phyloP scores from a whole-genome alignment of 1,140 invertebrate genomes.

The Solenopsis invicta region DNA sequence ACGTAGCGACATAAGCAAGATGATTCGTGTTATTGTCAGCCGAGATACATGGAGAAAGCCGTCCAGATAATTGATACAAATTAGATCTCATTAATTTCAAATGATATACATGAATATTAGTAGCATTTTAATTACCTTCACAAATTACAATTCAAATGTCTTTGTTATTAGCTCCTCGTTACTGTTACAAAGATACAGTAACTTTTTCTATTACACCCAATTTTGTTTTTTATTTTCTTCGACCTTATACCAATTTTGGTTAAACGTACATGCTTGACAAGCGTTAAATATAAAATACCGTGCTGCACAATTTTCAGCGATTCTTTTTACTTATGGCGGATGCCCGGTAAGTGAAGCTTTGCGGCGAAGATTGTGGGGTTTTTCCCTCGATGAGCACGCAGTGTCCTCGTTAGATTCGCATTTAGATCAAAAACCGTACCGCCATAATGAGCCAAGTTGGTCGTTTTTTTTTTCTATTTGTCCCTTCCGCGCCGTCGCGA shows the following conservation, averaged over 20 bases:
- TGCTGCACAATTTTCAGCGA: neutral
- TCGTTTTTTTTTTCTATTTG: slow-evolving; percentile 69
- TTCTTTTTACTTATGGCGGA: neutral
- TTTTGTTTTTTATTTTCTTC: neutral
- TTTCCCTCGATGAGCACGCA: slow-evolving; percentile 10
- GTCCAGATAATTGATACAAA: slow-evolving; percentile 35
- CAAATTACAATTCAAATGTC: neutral
- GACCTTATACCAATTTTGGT: neutral
- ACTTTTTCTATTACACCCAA: neutral
- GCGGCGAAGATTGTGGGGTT: neutral
- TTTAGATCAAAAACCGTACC: slow-evolving; percentile 76
- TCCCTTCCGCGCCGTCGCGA: neutral
- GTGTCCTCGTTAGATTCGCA: slow-evolving; percentile 79
- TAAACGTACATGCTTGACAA: neutral
- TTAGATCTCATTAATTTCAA: neutral
- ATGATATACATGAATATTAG: neutral
- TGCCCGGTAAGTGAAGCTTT: slow-evolving; percentile 14
- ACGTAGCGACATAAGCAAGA: slow-evolving; percentile 37
- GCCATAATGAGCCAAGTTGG: slow-evolving; percentile 76
- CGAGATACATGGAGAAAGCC: neutral
- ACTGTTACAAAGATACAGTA: neutral
- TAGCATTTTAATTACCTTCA: neutral
- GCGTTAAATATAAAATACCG: neutral
- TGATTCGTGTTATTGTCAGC: slow-evolving; percentile 26
- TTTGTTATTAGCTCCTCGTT: neutral